Base-by-base conservation (phyloP, 2,888 invertebrate genomes). In the Coecobrya sp. region DNA sequence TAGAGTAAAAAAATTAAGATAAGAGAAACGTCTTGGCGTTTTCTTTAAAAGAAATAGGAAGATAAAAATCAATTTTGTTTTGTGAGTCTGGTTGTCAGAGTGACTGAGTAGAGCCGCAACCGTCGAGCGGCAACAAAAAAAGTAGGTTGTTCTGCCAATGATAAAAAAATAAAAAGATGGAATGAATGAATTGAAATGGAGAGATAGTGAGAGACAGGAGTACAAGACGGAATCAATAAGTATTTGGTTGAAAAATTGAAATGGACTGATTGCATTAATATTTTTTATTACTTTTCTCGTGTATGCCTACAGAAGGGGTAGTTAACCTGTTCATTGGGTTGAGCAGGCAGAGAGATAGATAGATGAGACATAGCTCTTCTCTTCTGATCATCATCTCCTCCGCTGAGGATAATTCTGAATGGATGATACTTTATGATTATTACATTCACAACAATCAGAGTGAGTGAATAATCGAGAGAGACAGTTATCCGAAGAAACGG, bases 341-440 rank as follows among this genome's bases (percentile, higher is more conserved):
- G 19, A 19, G 22, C 25, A 25, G 62, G 11, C 19, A 62, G 62
- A 62, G 62, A 62, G 59, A 59, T 3, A 19, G 22, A 19, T n/a
- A 42, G 45, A 45, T 42, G 42, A 42, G 42, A 42, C 42, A n/a
- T 42, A 4, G 42, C 49, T 49, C 1, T 11, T 79, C 25, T 25
- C 19, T 4, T 11, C 45, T 10, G 49, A 13, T 49, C 11, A 49
- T 49, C 49, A 49, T 49, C 49, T 49, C 3, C 36, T 4, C 7
- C 36, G 2, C 36, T 36, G 49, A 49, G 11, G 49, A 49, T 84
- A 36, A n/a, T 84, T 45, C 59, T 86, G 73, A 82, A 89, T 82
- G 81, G 52, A 87, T 59, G 59, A 68, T 89, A 42, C 89, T 89
- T 89, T 89, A 89, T 73, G 89, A 84, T 89, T 84, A 82, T 89